Percentiles rank a stretch among this genome's conserved stretches.
phyloP scores from a whole-genome alignment of 2,888 invertebrate species.

The Thymelicus sylvestris region DNA sequence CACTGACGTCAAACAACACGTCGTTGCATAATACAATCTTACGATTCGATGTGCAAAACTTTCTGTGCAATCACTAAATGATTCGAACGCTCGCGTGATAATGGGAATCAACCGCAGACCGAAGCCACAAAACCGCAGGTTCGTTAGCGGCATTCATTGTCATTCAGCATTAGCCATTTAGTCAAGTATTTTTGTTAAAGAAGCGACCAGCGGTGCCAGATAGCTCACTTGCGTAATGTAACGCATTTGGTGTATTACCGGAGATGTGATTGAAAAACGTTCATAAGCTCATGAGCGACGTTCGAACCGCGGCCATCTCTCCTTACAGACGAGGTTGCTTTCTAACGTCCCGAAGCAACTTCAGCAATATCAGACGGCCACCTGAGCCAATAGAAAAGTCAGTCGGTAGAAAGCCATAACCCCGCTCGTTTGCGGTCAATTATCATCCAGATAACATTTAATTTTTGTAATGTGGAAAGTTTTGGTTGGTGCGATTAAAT shows the following conservation, averaged over 20 bases:
- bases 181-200: conserved; percentile 26
- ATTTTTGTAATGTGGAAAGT: conserved; percentile 23
- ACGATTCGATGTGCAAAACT: conserved; percentile 16
- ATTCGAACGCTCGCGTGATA: background rate
- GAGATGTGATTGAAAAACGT: background rate
- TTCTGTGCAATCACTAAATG: conserved; percentile 21
- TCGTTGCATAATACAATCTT: conserved; percentile 3
- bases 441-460: conserved; percentile 27
- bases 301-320: conserved; percentile 11
- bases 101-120: conserved; percentile 10
- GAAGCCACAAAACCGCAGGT: conserved; percentile 24
- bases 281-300: background rate
- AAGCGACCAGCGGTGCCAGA: background rate
- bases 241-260: conserved; percentile 7
- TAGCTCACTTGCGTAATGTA: conserved; percentile 10
- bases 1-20: background rate
- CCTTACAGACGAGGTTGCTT: conserved; percentile 1
- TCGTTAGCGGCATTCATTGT: conserved; percentile 25
- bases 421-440: conserved; percentile 23
- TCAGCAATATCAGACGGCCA: background rate
- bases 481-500: background rate
- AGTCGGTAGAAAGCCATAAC: conserved; percentile 18
- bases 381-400: conserved; percentile 10
- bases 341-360: conserved; percentile 13
- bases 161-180: conserved; percentile 8